Percentiles rank a stretch among this genome's conserved stretches.
phyloP scores from a whole-genome alignment of 1,140 invertebrate species.

The Calephelis virginiensis region DNA sequence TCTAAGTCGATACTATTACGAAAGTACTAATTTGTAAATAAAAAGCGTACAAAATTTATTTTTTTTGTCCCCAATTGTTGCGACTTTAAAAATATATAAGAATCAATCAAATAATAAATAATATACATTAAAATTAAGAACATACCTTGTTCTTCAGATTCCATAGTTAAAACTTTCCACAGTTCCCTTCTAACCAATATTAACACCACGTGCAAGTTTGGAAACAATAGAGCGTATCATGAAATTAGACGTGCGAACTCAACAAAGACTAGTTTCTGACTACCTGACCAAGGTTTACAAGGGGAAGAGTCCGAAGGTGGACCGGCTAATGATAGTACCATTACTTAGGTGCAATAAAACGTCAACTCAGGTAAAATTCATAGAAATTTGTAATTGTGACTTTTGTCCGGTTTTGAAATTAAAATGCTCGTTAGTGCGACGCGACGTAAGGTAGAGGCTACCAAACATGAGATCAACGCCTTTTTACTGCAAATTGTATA shows the following conservation, averaged over 20 bases:
- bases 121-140: constrained; percentile 4
- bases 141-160: constrained; percentile 7
- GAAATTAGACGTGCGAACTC: too few relatives aligned
- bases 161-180: constrained; percentile 8
- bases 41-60: background rate
- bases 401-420: too few relatives aligned
- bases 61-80: background rate
- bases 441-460: too few relatives aligned
- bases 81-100: background rate
- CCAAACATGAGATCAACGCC: too few relatives aligned
- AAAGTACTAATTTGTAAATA: constrained; percentile 13
- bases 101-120: background rate
- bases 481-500: too few relatives aligned
- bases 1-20: background rate
- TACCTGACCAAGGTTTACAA: too few relatives aligned
- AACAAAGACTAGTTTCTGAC: too few relatives aligned
- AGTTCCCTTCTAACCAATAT: background rate
- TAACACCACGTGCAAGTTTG: background rate
- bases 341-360: constrained; percentile 7
- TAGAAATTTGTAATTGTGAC: too few relatives aligned
- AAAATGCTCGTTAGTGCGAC: too few relatives aligned
- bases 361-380: too few relatives aligned
- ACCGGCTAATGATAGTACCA: constrained; percentile 14
- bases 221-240: too few relatives aligned
- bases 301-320: background rate